Conservation (phyloP, 2,888 invertebrate genomes). For the Frankliniella fusca region DNA sequence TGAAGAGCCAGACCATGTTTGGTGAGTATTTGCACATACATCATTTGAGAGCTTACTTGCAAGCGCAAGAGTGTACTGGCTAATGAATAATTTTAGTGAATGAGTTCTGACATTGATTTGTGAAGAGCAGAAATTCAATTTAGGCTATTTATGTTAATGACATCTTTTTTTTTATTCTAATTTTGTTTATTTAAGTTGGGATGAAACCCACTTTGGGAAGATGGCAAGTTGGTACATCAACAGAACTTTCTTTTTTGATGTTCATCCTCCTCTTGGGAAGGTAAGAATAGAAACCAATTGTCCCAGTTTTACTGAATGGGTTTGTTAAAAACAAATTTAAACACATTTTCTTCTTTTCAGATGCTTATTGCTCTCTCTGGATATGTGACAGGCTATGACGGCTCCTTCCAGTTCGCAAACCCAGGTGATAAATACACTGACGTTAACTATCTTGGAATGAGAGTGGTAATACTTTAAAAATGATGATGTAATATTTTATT, state of each 20-base stretch:
- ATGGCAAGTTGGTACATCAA: conserved; percentile 99
- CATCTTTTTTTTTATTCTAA: conserved; percentile 42
- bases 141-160: conserved; percentile 33
- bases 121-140: conserved; percentile 27
- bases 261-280: conserved; percentile 95
- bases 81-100: too few species aligned
- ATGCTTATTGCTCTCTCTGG: conserved; percentile 93
- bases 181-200: too few species aligned
- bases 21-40: conserved; percentile 57
- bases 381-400: conserved; percentile 88
- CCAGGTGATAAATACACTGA: conserved; percentile 93
- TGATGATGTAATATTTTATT: not conserved
- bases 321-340: not conserved
- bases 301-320: too few species aligned
- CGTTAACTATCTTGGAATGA: conserved; percentile 86
- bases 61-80: too few species aligned
- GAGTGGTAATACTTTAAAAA: conserved; percentile 59
- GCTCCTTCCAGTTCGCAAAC: conserved; percentile 89
- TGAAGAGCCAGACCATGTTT: conserved; percentile 87
- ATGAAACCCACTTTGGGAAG: conserved; percentile 98
- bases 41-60: conserved; percentile 31
- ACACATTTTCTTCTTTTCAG: conserved; percentile 52
- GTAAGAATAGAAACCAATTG: conserved; percentile 50
- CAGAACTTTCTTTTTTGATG: conserved; percentile 95
- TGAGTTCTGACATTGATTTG: too few species aligned